Percentiles rank a stretch among this genome's conserved stretches.
These are phyloP conservation scores for Thamnaconus septentrionalis DNA, from an alignment of 2,113 vertebrate species.

Conservation along the genomic window DNA sequence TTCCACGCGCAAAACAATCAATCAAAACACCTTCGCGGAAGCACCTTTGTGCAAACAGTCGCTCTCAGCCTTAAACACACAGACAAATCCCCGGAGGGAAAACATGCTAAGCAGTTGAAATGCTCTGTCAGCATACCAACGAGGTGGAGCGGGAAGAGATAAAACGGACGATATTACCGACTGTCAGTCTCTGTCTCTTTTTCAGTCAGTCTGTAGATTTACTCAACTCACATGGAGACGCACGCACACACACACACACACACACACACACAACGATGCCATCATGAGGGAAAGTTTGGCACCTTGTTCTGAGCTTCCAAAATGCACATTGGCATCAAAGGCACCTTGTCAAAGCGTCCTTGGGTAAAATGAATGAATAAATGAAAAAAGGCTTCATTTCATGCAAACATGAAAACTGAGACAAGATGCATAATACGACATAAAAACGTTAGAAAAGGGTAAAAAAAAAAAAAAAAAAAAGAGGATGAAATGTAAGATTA, in stretches of 20 bases:
- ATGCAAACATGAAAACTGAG: no score
- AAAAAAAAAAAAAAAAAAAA: no score
- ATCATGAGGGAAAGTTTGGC: not conserved
- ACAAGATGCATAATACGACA: no score
- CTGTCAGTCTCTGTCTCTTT: conserved; percentile 18
- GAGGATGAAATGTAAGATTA: no score
- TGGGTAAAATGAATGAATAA: no score
- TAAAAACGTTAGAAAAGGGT: no score
- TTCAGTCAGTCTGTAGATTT: not conserved
- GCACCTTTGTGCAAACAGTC: conserved; percentile 3
- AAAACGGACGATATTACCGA: conserved; percentile 29
- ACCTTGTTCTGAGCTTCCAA: no score
- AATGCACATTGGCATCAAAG: no score
- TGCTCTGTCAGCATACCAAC: conserved; percentile 1
- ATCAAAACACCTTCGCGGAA: not conserved
- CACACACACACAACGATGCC: conserved; percentile 4
- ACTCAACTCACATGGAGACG: not conserved
- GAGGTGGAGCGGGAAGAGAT: conserved; percentile 20
- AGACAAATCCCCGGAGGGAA: conserved; percentile 8
- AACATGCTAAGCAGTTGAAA: conserved; percentile 3
- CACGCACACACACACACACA: conserved; percentile 3
- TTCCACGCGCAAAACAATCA: conserved; percentile 7
- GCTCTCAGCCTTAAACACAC: not conserved
- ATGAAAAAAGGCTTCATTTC: no score
- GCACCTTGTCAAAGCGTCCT: no score